phyloP scores from a whole-genome alignment of 2,888 invertebrate genomes.

The Desoria tigrina region DNA sequence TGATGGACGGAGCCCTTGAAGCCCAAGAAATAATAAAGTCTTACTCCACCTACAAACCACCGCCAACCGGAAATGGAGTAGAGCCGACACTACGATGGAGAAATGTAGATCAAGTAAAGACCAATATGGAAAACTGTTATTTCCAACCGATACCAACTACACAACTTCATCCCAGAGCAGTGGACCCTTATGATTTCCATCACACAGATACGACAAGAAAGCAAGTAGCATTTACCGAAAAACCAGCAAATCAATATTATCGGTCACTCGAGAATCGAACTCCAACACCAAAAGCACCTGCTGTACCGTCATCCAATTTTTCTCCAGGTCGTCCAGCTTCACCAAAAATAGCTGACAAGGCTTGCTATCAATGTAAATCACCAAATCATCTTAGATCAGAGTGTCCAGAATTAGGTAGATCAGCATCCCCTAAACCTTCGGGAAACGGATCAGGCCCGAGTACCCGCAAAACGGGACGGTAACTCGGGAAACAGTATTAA shows the following conservation, averaged over 20 bases:
- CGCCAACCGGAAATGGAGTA: too few species aligned
- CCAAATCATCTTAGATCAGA: not conserved
- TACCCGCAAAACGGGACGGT: too few species aligned
- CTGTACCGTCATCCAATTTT: too few species aligned
- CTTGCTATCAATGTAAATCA: not conserved
- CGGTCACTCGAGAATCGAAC: too few species aligned
- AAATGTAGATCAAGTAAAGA: too few species aligned
- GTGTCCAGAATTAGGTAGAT: not conserved
- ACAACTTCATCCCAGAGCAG: not conserved
- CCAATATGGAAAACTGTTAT: too few species aligned
- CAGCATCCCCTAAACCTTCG: not conserved
- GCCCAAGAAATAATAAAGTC: conserved; percentile 14
- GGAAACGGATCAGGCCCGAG: too few species aligned
- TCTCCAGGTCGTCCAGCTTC: too few species aligned
- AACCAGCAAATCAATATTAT: not conserved
- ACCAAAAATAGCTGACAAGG: too few species aligned
- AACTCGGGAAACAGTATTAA: too few species aligned
- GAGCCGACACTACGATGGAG: too few species aligned
- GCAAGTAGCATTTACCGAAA: not conserved
- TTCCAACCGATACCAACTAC: too few species aligned
- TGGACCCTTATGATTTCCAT: not conserved
- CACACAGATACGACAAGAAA: not conserved
- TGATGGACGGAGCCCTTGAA: conserved; percentile 9
- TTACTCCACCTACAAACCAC: not conserved
- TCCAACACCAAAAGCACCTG: not conserved